phyloP scores from a whole-genome alignment of 2,113 vertebrate genomes.

The Microtus oregoni region DNA sequence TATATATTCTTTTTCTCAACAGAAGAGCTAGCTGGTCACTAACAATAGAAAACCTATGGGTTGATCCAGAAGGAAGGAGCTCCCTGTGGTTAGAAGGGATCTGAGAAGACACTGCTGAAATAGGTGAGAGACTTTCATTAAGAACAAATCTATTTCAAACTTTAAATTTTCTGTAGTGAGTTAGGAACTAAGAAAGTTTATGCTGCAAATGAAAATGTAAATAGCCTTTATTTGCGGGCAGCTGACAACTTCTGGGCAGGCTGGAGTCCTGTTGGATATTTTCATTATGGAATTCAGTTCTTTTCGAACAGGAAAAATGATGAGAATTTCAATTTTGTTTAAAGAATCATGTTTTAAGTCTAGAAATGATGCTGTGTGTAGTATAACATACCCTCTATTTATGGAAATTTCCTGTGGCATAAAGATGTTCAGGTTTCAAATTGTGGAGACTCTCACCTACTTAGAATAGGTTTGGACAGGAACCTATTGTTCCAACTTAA shows the following conservation, averaged over 20 bases:
- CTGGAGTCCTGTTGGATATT: background rate
- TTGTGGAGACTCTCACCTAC: background rate
- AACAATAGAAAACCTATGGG: background rate
- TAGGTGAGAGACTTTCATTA: background rate
- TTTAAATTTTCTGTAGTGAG: background rate
- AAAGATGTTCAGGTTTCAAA: slow-evolving; percentile 42
- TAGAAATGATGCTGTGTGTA: background rate
- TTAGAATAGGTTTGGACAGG: background rate
- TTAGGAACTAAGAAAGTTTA: background rate
- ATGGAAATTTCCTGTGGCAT: background rate
- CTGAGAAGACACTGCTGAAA: background rate
- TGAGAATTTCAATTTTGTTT: slow-evolving; percentile 23
- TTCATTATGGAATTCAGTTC: background rate
- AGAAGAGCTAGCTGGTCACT: background rate
- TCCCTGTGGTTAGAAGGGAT: background rate
- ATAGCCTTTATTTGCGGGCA: background rate
- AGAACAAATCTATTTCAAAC: background rate
- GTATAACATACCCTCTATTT: background rate
- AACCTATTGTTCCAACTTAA: slow-evolving; percentile 20
- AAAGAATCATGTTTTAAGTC: background rate
- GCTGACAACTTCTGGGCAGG: background rate
- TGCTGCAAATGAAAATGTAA: background rate
- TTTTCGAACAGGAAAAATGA: background rate
- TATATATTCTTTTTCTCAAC: background rate
- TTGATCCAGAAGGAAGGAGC: background rate